A percentile compares a stretch with the other conserved stretches of the same genome.
Evolutionary conservation across 2,113 vertebrate species (phyloP).

Genomic region (Thermophis baileyi): DNA sequence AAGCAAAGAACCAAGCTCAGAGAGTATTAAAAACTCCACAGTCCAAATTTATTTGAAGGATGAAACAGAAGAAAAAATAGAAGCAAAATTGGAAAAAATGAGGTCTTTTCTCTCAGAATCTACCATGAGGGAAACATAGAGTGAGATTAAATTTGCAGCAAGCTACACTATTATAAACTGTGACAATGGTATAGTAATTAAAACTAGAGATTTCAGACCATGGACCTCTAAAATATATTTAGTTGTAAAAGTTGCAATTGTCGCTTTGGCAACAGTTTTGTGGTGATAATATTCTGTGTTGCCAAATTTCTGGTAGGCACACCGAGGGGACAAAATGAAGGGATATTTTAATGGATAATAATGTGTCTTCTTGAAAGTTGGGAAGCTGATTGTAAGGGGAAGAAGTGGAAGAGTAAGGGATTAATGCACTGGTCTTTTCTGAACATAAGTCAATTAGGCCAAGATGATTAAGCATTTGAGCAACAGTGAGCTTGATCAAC

Average conservation of each 20-base stretch:
- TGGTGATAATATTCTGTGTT: not conserved
- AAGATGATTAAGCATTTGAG: not conserved
- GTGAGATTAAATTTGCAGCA: not conserved
- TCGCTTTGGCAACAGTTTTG: not conserved
- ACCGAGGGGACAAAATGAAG: not conserved
- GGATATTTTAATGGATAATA: not conserved
- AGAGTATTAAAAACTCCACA: not conserved
- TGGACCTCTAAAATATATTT: not conserved
- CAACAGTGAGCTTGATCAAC: not conserved
- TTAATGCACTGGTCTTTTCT: not conserved
- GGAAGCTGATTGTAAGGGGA: not conserved
- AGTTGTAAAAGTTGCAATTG: not conserved
- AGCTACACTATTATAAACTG: not conserved
- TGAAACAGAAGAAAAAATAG: not conserved
- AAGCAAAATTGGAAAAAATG: not conserved
- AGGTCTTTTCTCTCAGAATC: not conserved
- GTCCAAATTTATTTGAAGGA: not conserved
- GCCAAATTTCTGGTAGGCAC: not conserved
- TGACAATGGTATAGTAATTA: not conserved
- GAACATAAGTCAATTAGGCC: not conserved
- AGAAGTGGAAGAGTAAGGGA: not conserved
- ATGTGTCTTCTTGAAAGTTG: not conserved
- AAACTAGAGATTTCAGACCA: not conserved
- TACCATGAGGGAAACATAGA: not conserved
- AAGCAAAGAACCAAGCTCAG: not conserved